phyloP scores from a whole-genome alignment of 2,797 vertebrate species.

The Odontamblyopus rebecca region DNA sequence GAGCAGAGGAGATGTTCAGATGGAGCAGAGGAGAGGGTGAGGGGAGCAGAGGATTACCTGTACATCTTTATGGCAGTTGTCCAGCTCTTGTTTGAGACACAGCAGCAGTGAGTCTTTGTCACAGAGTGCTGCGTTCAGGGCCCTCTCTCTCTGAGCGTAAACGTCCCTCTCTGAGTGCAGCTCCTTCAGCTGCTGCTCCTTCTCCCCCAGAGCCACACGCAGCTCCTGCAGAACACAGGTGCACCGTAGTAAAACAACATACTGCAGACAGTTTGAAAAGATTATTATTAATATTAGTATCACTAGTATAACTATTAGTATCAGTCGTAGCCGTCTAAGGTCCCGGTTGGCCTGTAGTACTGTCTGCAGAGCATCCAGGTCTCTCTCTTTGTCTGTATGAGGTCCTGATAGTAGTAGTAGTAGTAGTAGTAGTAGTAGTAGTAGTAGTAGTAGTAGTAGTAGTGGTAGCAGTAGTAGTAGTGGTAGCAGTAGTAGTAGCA shows the following conservation, averaged over 20 bases:
- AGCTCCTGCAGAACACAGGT: slow-evolving; percentile 61
- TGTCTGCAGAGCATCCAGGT: neutral
- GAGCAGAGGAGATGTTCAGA: too few relatives aligned
- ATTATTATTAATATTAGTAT: too few relatives aligned
- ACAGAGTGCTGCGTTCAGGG: slow-evolving; percentile 58
- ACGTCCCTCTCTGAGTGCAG: slow-evolving; percentile 68
- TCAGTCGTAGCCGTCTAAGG: neutral
- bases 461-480: too few relatives aligned
- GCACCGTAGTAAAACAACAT: neutral
- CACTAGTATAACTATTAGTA: too few relatives aligned
- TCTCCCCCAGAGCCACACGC: slow-evolving; percentile 63
- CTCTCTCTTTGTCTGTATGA: neutral
- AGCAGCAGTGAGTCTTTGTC: slow-evolving; percentile 70
- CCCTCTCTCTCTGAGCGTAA: slow-evolving; percentile 66
- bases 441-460: neutral
- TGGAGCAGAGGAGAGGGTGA: neutral
- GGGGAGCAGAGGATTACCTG: slow-evolving; percentile 49
- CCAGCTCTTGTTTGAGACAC: slow-evolving; percentile 61
- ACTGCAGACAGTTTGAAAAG: neutral
- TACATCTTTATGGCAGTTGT: slow-evolving; percentile 48
- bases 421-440: neutral
- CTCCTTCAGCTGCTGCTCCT: slow-evolving; percentile 58
- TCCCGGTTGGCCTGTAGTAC: neutral
- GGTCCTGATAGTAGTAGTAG: neutral
- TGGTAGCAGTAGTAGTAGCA: too few relatives aligned